Conservation (phyloP, 2,888 invertebrate species). For the Drosophila gaucha region DNA sequence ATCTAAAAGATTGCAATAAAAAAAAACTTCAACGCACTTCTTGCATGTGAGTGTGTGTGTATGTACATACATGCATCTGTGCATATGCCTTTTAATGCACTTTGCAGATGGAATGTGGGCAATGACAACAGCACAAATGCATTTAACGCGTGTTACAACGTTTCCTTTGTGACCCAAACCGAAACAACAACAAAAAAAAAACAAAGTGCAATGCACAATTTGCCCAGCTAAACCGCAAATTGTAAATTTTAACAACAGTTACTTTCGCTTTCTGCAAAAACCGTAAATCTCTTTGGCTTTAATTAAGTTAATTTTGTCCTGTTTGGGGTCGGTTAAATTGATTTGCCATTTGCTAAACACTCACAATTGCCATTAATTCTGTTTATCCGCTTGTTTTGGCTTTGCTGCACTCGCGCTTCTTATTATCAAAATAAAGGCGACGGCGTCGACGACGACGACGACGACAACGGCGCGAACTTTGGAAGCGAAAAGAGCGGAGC, state of each 20-base stretch:
- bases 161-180: slow-evolving; percentile 49
- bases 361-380: slow-evolving; percentile 48
- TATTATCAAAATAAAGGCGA: slow-evolving; percentile 43
- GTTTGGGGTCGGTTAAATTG: slow-evolving; percentile 28
- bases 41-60: slow-evolving; percentile 10
- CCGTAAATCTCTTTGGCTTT: not conserved
- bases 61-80: not conserved
- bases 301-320: slow-evolving; percentile 2
- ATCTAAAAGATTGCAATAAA: slow-evolving; percentile 40
- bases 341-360: slow-evolving; percentile 36
- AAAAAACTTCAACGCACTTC: slow-evolving; percentile 31
- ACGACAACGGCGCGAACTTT: slow-evolving; percentile 34
- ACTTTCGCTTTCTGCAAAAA: slow-evolving; percentile 45
- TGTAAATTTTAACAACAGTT: slow-evolving; percentile 22
- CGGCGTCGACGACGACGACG: slow-evolving; percentile 10
- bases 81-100: slow-evolving; percentile 19
- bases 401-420: slow-evolving; percentile 33
- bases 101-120: slow-evolving; percentile 39
- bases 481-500: slow-evolving; percentile 25
- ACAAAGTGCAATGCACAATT: slow-evolving; percentile 20
- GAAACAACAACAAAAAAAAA: slow-evolving; percentile 8
- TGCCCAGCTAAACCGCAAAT: slow-evolving; percentile 17
- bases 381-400: slow-evolving; percentile 25
- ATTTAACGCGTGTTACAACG: slow-evolving; percentile 33
- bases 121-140: slow-evolving; percentile 26